Conservation (phyloP, 1,140 invertebrate species). For the Arctopsyche grandis region DNA sequence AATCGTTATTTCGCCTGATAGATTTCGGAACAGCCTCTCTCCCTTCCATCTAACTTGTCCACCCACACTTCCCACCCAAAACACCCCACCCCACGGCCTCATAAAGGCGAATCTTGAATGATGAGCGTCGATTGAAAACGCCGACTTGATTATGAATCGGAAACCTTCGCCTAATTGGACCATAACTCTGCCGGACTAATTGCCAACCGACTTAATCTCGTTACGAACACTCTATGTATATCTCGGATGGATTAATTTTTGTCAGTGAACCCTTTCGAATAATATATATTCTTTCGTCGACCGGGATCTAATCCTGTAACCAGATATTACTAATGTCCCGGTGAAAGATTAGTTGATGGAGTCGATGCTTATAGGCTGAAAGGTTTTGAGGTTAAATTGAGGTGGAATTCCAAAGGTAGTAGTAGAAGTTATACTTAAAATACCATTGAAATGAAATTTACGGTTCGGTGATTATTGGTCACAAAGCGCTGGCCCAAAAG, state of each 20-base stretch:
- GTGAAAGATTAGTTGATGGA: no score
- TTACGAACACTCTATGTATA: background rate
- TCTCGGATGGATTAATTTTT: slow-evolving; percentile 4
- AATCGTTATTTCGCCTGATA: background rate
- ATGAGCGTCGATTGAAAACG: background rate
- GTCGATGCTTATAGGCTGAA: no score
- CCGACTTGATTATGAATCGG: slow-evolving; percentile 14
- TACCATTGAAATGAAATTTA: no score
- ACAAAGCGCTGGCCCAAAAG: no score
- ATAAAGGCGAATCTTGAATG: slow-evolving; percentile 9
- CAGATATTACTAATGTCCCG: no score
- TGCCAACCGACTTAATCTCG: background rate
- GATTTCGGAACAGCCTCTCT: background rate
- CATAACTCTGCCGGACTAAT: slow-evolving; percentile 14
- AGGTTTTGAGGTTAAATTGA: no score
- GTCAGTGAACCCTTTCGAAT: background rate
- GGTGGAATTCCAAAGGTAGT: no score
- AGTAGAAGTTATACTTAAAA: no score
- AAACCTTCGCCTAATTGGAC: slow-evolving; percentile 10
- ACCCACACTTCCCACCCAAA: no score
- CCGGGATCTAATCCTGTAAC: no score
- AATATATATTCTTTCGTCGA: background rate
- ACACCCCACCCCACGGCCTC: background rate
- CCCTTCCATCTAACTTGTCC: no score
- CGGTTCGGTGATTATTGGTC: no score